Conservation (phyloP, 2,113 vertebrate genomes). For the Ariopsis seemanni region DNA sequence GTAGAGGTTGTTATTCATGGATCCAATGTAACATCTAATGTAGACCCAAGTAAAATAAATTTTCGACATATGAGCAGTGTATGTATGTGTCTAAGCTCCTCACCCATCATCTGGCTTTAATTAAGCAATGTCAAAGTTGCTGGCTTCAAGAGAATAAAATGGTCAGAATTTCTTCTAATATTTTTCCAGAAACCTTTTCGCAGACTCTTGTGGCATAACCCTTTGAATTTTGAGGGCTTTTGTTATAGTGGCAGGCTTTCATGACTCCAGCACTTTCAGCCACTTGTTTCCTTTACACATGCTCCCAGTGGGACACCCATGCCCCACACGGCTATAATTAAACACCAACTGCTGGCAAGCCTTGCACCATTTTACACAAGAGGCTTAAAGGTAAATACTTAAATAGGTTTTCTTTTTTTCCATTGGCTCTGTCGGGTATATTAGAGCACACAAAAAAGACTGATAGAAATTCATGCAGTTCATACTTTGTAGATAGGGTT, state of each 20-base stretch:
- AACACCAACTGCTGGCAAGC: constrained; percentile 45
- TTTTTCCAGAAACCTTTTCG: constrained; percentile 51
- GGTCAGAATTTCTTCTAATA: constrained; percentile 35
- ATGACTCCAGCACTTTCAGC: constrained; percentile 47
- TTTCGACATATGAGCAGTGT: neutral
- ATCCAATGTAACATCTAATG: neutral
- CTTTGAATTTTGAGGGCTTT: constrained; percentile 49
- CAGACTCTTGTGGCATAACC: constrained; percentile 55
- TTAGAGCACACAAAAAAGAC: neutral
- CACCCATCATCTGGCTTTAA: constrained; percentile 23
- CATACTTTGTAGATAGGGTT: neutral
- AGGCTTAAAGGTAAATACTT: constrained; percentile 57
- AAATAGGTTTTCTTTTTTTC: constrained; percentile 32
- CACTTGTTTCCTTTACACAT: constrained; percentile 51
- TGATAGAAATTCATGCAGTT: neutral
- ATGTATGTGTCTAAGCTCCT: neutral
- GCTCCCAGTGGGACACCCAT: constrained; percentile 45
- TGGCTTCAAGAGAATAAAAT: constrained; percentile 45
- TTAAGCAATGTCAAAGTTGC: constrained; percentile 33
- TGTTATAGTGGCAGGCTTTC: constrained; percentile 58
- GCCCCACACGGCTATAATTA: constrained; percentile 32
- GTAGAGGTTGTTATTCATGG: constrained; percentile 8
- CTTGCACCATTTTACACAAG: constrained; percentile 51
- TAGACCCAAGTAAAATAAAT: constrained; percentile 34
- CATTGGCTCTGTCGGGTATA: constrained; percentile 7